Base-by-base conservation (phyloP, 2,113 vertebrate species). In the Riparia riparia region DNA sequence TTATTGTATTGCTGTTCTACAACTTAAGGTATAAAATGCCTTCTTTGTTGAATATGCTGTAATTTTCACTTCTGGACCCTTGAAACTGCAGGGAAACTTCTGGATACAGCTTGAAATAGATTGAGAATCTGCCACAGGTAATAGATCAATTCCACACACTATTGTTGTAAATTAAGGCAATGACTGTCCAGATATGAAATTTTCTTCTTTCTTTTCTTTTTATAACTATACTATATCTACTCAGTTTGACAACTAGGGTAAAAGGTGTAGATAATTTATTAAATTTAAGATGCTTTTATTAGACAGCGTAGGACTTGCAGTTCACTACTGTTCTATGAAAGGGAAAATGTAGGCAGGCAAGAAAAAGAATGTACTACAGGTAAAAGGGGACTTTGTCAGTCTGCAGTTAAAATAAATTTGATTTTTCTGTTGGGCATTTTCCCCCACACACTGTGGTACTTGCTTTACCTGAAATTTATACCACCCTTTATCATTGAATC, bases 201-300 rank as follows among this genome's bases (percentile, higher is more conserved):
- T 44, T 79, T 57, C 18, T 84, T 85, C 42, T 80, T 91, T 85
- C 49, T 78, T 57, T 63, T 80, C 44, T 64, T 82, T 25, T 83
- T 85, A 39, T 77, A 72, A 42, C 64, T 76, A 10, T 72, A 66
- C 56, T 87, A 25, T 54, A 79, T 77, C 49, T 60, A 45, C 90
- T 32, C 50, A 51, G 64, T 83, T 84, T 91, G 90, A 88, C 86
- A 95, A 63, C 74, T 93, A 57, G 66, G 80, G 65, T 76, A 80
- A 89, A 88, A 96, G 22, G 32, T 90, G 63, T 91, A 91, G 63
- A 24, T 82, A 95, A 68, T 78, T 85, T 91, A 77, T 88, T 87
- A 88, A 57, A 93, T 80, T 96, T 79, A 64, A 91, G 83, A 69
- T 93, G 71, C 66, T 82, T 93, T 93, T 84, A 85, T 54, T 31